Evolutionary conservation across 2,888 invertebrate genomes (phyloP), one percentile per base, ranked within the genome.

Genomic region (Drepanosiphum platanoidis): DNA sequence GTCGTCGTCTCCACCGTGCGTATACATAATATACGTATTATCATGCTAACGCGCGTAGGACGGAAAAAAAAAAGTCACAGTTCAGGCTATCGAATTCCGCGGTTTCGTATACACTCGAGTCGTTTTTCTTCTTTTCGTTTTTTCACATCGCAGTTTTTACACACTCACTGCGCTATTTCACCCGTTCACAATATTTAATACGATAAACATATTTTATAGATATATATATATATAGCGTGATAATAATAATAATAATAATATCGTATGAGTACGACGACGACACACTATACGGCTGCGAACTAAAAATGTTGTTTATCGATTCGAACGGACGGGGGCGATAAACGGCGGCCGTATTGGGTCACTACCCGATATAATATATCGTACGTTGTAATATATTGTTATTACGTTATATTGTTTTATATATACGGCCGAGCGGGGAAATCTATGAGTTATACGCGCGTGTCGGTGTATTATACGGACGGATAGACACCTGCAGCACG

Each of bases 1-100:
- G 46, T 8, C n/a, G n/a, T n/a, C n/a, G n/a, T n/a, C n/a, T n/a
- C n/a, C n/a, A n/a, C n/a, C 9, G 61, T 61, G 7, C 8, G 27
- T 61, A 22, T 61, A 1, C n/a, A 27, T 61, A 27, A 61, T 27
- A 61, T 8, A 58, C 42, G 11, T 42, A 42, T 11, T 9, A 22
- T 4, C 18, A 58, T n/a, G n/a, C 58, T 0, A 27, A 77, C 61
- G 61, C 36, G 61, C 61, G 27, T 61, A 61, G 27, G 15, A 77
- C 77, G 11, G 11, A 61, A 9, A 34, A 77, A 36, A 77, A 61
- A 58, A 46, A 36, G 27, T 81, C 70, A 52, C 80, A 71, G 70
- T 70, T 70, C 70, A 30, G 72, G 72, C 74, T 82, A 82, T 82
- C 82, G 82, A 61, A 61, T 82, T 82, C 82, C 72, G 72, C 74